Percentiles rank a stretch among this genome's conserved stretches.
Evolutionary conservation across 2,797 vertebrate species (phyloP).

Genomic region (Gastrophryne carolinensis): DNA sequence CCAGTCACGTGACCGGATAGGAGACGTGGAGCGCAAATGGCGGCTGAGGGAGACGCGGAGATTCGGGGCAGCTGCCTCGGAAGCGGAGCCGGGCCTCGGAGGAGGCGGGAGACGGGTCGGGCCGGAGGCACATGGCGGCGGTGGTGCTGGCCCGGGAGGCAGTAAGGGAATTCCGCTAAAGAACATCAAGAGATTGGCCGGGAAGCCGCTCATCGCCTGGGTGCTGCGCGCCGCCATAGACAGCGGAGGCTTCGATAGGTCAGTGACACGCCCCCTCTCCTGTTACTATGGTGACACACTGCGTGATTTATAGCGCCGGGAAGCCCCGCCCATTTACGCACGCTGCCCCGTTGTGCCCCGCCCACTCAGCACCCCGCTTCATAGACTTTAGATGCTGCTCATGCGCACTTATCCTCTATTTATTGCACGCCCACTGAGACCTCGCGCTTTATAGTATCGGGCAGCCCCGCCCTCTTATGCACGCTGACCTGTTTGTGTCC

Average conservation of each 20-base stretch:
- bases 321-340: not conserved
- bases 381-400: no score
- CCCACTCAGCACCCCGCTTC: no score
- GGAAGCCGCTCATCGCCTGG: conserved; percentile 88
- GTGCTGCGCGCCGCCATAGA: conserved; percentile 82
- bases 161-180: conserved; percentile 92
- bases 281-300: not conserved
- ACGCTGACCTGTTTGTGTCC: no score
- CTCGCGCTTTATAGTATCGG: no score
- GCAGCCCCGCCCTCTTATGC: no score
- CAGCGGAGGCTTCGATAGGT: conserved; percentile 81
- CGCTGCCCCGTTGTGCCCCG: no score
- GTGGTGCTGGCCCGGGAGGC: conserved; percentile 86
- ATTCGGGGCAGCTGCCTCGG: no score
- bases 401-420: no score
- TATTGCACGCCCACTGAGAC: no score
- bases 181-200: conserved; percentile 87
- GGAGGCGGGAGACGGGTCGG: not conserved
- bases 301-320: no score
- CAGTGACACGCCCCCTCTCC: not conserved
- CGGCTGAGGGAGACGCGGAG: no score
- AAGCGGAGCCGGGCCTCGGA: no score
- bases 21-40: not conserved
- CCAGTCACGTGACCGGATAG: not conserved
- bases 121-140: conserved; percentile 69